phyloP scores from a whole-genome alignment of 2,888 invertebrate species.

The Eilema sororculum region DNA sequence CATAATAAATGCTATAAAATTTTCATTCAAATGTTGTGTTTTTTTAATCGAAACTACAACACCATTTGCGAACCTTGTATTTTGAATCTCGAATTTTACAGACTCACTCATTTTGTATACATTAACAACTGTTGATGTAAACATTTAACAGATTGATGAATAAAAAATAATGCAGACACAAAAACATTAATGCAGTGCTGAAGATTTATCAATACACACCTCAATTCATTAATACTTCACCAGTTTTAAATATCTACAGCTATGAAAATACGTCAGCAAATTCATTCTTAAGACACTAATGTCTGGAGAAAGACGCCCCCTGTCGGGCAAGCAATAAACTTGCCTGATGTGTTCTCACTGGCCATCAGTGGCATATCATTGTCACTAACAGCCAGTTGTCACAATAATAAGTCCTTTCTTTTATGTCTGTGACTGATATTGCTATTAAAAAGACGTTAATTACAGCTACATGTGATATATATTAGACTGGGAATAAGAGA shows the following conservation, averaged over 20 bases:
- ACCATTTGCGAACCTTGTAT: no score
- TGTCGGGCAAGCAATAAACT: constrained; percentile 11
- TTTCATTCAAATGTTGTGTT: no score
- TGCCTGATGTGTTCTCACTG: neutral
- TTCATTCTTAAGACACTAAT: constrained; percentile 9
- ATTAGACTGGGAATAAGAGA: neutral
- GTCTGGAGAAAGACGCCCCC: neutral
- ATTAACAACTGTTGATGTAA: neutral
- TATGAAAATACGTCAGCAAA: neutral
- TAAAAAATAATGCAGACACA: no score
- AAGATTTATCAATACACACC: neutral
- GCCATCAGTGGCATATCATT: neutral
- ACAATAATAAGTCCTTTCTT: neutral
- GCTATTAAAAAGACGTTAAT: neutral
- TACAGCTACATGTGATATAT: neutral
- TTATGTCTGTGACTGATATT: neutral
- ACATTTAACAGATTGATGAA: neutral
- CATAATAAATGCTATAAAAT: no score
- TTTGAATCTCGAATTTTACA: no score
- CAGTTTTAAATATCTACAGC: neutral
- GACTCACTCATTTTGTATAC: no score
- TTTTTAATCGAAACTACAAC: no score
- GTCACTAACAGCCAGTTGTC: neutral
- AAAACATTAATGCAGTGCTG: neutral
- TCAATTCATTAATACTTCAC: constrained; percentile 1